Evolutionary conservation across 2,888 invertebrate genomes (phyloP), one percentile per base, ranked within the genome.

Genomic region (Melieria picta): DNA sequence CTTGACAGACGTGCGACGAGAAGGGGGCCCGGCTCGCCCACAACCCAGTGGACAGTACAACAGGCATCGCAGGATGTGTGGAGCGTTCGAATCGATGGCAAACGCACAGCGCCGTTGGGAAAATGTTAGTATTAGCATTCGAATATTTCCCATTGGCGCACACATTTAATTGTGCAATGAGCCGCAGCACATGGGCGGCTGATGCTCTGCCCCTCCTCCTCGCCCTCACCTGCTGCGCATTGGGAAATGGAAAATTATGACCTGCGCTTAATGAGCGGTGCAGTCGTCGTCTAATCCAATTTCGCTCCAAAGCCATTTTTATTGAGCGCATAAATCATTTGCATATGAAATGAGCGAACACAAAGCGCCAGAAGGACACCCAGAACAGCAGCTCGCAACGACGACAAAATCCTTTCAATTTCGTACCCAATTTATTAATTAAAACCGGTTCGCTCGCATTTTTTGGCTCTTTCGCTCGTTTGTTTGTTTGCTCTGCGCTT

Each of bases 401-500:
- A 56, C 57, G 77, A 75, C 72, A 75, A 80, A 84, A 82, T 83
- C 82, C 84, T 84, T 82, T 84, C 83, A 83, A 84, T 84, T 84
- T 80, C 83, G 80, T 81, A 83, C 81, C 80, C 84, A 83, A 83
- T 83, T 84, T 83, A 84, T 84, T 83, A 83, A 84, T 84, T 84
- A 84, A 84, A 84, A 82, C 81, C 80, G 78, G 79, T 78, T 73
- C 74, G 61, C 1, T 43, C 0, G 7, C 42, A 13, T 61, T 47
- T 7, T 1, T 50, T 16, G 5, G 9, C 48, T 42, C 52, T 43
- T 43, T 10, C 46, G 65, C 46, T 65, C 64, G n/a, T 50, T 47
- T 13, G 46, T 50, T 48, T 57, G 45, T 47, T 13, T 30, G 30
- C 30, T 30, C 30, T 30, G 30, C 30, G 30, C 67, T 60, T 55